These are phyloP conservation scores for Drosophila paulistorum DNA, from an alignment of 1,140 invertebrate species.

Conservation along the genomic window DNA sequence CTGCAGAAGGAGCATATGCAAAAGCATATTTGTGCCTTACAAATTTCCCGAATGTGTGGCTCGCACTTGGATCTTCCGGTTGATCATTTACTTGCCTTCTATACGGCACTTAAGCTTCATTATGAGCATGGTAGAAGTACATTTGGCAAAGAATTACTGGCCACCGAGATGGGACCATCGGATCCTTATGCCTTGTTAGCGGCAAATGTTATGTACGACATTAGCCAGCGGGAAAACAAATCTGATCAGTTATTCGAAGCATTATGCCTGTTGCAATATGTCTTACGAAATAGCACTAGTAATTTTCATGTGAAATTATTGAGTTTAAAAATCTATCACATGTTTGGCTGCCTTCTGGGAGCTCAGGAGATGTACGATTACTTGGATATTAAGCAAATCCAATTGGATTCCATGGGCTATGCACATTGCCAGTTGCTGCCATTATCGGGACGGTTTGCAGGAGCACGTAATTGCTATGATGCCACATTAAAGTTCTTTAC, in stretches of 20 bases:
- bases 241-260: constrained; percentile 86
- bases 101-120: constrained; percentile 84
- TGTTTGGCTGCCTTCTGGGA: constrained; percentile 88
- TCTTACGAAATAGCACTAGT: constrained; percentile 88
- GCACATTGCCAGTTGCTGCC: constrained; percentile 90
- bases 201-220: constrained; percentile 90
- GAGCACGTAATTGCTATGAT: constrained; percentile 87
- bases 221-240: constrained; percentile 85
- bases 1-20: constrained; percentile 88
- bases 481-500: constrained; percentile 93
- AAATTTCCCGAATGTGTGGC: constrained; percentile 88
- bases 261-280: constrained; percentile 88
- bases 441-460: constrained; percentile 87
- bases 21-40: constrained; percentile 88
- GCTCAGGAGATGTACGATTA: constrained; percentile 87
- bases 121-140: constrained; percentile 84
- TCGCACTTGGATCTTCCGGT: constrained; percentile 84
- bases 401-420: constrained; percentile 95
- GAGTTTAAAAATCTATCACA: constrained; percentile 89
- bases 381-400: constrained; percentile 97
- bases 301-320: constrained; percentile 92
- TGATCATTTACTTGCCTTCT: constrained; percentile 84
- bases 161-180: constrained; percentile 86
- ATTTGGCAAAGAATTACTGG: constrained; percentile 84
- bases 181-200: constrained; percentile 92